Evolutionary conservation across 2,113 vertebrate genomes (phyloP).

Genomic region (Petrocephalus microphthalmus): DNA sequence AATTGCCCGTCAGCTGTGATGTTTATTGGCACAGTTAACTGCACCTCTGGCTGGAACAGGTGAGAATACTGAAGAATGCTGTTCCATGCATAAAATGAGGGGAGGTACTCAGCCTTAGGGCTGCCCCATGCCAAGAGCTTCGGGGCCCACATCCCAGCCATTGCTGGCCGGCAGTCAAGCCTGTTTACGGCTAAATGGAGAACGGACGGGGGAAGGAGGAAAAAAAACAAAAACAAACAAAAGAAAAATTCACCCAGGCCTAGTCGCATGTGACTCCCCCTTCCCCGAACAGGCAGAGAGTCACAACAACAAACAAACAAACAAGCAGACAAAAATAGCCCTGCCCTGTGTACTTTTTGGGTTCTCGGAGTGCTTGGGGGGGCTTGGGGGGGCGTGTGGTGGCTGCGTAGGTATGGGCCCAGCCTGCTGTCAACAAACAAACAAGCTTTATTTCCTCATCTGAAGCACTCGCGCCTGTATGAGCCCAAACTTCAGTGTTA

Average conservation of each 20-base stretch:
- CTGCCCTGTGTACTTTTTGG: conserved; percentile 26
- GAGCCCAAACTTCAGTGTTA: conserved; percentile 6
- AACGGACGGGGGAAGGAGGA: background rate
- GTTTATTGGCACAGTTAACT: conserved; percentile 71
- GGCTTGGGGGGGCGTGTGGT: conserved; percentile 3
- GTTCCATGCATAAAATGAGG: conserved; percentile 29
- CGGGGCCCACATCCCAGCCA: background rate
- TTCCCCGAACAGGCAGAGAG: conserved; percentile 1
- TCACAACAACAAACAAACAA: conserved; percentile 35
- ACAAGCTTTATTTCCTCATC: conserved; percentile 18
- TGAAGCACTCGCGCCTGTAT: background rate
- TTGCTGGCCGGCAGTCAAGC: background rate
- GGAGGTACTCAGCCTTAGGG: background rate
- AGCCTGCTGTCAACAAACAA: conserved; percentile 13
- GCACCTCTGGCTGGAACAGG: conserved; percentile 52
- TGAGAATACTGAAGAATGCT: conserved; percentile 43
- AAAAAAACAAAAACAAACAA: background rate
- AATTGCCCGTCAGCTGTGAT: conserved; percentile 74
- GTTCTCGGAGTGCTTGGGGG: conserved; percentile 4
- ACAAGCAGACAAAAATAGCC: conserved; percentile 27
- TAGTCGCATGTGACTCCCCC: background rate
- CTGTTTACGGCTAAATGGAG: background rate
- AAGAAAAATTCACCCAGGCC: background rate
- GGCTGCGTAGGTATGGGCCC: background rate
- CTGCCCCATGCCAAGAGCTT: background rate